phyloP scores from a whole-genome alignment of 2,888 invertebrate species.

The Andrena bicolor region DNA sequence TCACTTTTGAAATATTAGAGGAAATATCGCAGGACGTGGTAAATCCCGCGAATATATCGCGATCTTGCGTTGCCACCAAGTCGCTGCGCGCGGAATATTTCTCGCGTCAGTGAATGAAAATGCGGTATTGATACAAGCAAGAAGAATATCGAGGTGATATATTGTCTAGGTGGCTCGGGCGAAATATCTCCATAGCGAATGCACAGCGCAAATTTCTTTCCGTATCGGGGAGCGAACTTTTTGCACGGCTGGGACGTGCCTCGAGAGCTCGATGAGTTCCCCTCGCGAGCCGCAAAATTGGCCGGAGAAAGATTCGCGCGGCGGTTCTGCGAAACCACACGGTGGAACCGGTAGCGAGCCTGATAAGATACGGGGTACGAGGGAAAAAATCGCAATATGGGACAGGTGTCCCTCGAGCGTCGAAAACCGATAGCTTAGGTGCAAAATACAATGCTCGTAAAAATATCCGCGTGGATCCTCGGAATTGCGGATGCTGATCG shows the following conservation, averaged over 20 bases:
- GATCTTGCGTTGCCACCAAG: not conserved
- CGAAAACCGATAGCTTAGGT: conserved; percentile 11
- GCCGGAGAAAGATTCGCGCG: not conserved
- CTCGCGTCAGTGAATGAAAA: conserved; percentile 5
- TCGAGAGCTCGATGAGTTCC: not conserved
- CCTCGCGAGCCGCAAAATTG: not conserved
- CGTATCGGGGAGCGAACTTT: not conserved
- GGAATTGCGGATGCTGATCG: no score
- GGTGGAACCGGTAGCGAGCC: not conserved
- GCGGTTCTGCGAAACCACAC: not conserved
- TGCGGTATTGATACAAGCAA: conserved; percentile 5
- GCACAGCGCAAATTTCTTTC: conserved; percentile 1
- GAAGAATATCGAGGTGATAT: not conserved
- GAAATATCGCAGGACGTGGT: not conserved
- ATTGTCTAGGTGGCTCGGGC: not conserved
- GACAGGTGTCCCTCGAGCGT: not conserved
- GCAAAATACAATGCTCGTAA: conserved; percentile 8
- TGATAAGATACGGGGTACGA: not conserved
- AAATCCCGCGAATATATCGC: not conserved
- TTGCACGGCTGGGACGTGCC: not conserved
- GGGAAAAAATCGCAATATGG: not conserved
- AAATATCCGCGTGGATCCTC: not conserved
- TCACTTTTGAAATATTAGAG: not conserved
- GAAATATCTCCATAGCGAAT: not conserved
- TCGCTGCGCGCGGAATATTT: conserved; percentile 9